Percentiles rank a stretch among this genome's conserved stretches.
Conservation (phyloP, 1,140 invertebrate genomes). For the Helicoverpa armigera region DNA sequence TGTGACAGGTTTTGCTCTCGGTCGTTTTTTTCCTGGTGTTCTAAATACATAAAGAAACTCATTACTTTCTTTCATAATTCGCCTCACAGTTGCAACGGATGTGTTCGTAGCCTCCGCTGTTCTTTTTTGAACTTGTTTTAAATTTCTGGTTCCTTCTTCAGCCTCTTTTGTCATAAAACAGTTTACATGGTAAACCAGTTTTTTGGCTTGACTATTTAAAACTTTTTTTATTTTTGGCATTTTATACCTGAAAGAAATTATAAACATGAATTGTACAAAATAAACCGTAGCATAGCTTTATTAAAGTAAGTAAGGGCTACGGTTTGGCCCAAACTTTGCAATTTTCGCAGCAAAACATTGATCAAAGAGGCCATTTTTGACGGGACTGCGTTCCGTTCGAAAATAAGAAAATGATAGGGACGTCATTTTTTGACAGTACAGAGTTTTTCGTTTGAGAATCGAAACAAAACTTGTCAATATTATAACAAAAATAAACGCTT, state of each 20-base stretch:
- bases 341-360: constrained; percentile 85
- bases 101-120: constrained; percentile 54
- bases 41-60: constrained; percentile 47
- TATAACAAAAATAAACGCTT: background rate
- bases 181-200: constrained; percentile 58
- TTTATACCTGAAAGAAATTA: constrained; percentile 6
- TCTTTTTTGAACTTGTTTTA: constrained; percentile 46
- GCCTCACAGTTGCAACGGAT: constrained; percentile 50
- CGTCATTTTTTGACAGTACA: constrained; percentile 7
- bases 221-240: constrained; percentile 11
- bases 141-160: constrained; percentile 48
- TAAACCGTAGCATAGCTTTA: no score
- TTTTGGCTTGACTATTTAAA: constrained; percentile 50
- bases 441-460: background rate
- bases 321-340: constrained; percentile 71
- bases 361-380: constrained; percentile 83
- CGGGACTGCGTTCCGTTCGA: constrained; percentile 49
- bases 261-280: background rate
- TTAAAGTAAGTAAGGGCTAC: constrained; percentile 58
- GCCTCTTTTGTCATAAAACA: constrained; percentile 54
- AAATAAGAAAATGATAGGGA: background rate
- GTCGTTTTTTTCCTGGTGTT: constrained; percentile 58
- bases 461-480: background rate
- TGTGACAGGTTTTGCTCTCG: constrained; percentile 49
- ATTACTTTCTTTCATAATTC: constrained; percentile 48